Evolutionary conservation across 2,113 vertebrate genomes (phyloP).

Genomic region (Ctenodactylus gundi): DNA sequence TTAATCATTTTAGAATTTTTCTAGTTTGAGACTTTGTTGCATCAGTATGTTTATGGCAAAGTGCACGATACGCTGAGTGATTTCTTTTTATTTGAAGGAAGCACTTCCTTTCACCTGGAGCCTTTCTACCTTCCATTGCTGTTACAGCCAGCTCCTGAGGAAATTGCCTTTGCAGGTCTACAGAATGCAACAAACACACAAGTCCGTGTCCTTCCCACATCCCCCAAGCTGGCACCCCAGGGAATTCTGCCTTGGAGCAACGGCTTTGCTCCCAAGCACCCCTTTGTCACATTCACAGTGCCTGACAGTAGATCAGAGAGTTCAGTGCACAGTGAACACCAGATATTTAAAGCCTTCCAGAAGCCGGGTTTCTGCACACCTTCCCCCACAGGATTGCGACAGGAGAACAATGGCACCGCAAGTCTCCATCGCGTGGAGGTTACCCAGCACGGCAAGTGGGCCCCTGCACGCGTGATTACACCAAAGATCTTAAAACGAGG

Average conservation of each 20-base stretch:
- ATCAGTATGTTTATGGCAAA: background rate
- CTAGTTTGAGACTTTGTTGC: background rate
- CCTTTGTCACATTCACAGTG: background rate
- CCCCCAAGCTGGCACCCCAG: background rate
- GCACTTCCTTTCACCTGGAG: background rate
- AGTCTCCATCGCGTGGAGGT: background rate
- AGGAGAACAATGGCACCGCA: rapidly evolving
- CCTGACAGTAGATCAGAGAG: background rate
- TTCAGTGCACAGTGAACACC: background rate
- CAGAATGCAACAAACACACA: background rate
- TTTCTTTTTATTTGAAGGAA: background rate
- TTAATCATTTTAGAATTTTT: no score
- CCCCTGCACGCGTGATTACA: rapidly evolving
- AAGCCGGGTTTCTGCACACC: rapidly evolving
- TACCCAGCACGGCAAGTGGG: background rate
- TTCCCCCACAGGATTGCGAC: no score
- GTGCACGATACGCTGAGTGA: background rate
- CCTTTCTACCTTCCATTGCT: background rate
- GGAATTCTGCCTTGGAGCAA: background rate
- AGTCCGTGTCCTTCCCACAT: background rate
- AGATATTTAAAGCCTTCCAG: background rate
- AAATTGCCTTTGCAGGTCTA: background rate
- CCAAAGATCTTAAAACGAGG: background rate
- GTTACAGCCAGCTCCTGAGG: background rate
- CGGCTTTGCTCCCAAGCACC: background rate